Evolutionary conservation across 2,888 invertebrate genomes (phyloP).

Genomic region (Dasysyrphus albostriatus): DNA sequence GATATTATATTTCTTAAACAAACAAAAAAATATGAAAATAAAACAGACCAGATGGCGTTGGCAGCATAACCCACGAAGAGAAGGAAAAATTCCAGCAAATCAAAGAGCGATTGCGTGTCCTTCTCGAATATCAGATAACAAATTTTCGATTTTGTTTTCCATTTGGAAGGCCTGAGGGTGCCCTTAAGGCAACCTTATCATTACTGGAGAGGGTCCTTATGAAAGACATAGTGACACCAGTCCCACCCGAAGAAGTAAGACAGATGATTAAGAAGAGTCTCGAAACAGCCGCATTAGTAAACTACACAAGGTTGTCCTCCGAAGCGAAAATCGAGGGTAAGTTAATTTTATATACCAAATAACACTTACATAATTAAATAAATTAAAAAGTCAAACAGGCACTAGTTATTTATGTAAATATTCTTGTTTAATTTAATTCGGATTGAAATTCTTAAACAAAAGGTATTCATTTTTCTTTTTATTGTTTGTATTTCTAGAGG

Average conservation of each 20-base stretch:
- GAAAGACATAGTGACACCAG: slow-evolving; percentile 99
- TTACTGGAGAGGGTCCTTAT: slow-evolving; percentile 98
- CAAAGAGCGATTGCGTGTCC: slow-evolving; percentile 95
- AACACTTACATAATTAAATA: too few species aligned
- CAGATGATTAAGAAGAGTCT: slow-evolving; percentile 98
- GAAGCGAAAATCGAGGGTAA: slow-evolving; percentile 99
- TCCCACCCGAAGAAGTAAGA: slow-evolving; percentile 97
- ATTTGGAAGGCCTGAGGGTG: slow-evolving; percentile 99
- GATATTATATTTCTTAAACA: not conserved
- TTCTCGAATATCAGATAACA: slow-evolving; percentile 99
- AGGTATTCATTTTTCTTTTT: too few species aligned
- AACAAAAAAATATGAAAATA: too few species aligned
- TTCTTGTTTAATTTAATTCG: too few species aligned
- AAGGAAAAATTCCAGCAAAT: slow-evolving; percentile 99
- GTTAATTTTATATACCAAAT: too few species aligned
- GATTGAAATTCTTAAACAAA: too few species aligned
- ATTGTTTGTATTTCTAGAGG: slow-evolving; percentile 85
- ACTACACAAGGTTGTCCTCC: slow-evolving; percentile 97
- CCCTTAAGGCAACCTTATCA: slow-evolving; percentile 97
- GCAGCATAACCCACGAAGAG: slow-evolving; percentile 98
- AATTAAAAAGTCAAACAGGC: too few species aligned
- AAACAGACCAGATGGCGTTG: slow-evolving; percentile 97
- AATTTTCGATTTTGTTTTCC: slow-evolving; percentile 99
- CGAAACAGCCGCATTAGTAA: slow-evolving; percentile 98
- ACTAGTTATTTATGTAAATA: too few species aligned